phyloP scores from a whole-genome alignment of 2,888 invertebrate species.

The Apodemia mormo region DNA sequence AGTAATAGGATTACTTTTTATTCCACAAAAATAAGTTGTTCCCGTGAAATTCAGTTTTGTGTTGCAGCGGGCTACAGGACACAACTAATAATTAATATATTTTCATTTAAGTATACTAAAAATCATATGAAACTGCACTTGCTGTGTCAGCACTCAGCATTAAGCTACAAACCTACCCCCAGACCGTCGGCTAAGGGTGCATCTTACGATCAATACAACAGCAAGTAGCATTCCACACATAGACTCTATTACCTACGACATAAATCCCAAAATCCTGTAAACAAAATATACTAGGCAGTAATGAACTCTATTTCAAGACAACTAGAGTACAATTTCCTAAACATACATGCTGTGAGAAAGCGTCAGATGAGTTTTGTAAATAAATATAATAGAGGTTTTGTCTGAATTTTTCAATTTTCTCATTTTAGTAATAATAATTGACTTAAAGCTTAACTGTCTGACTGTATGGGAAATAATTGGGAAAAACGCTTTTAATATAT shows the following conservation, averaged over 20 bases:
- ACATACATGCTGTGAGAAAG: neutral
- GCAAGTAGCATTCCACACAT: neutral
- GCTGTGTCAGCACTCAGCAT: slow-evolving; percentile 18
- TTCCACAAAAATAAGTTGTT: too few species aligned
- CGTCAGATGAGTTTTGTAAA: slow-evolving; percentile 13
- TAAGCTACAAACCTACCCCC: slow-evolving; percentile 1
- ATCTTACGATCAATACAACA: slow-evolving; percentile 21
- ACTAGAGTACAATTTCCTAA: neutral
- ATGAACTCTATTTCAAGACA: neutral
- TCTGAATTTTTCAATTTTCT: slow-evolving; percentile 1
- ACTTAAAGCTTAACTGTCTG: neutral
- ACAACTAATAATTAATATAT: too few species aligned
- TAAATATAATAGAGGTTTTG: slow-evolving; percentile 15
- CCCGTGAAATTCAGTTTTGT: too few species aligned
- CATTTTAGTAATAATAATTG: neutral
- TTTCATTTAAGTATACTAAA: neutral
- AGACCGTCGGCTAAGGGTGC: slow-evolving; percentile 13
- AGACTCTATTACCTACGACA: slow-evolving; percentile 4
- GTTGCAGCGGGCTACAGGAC: too few species aligned
- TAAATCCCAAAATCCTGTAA: slow-evolving; percentile 17
- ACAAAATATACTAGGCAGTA: neutral
- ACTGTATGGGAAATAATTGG: neutral
- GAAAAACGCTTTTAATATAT: neutral
- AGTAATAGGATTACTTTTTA: too few species aligned
- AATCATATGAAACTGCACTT: slow-evolving; percentile 7